phyloP scores from a whole-genome alignment of 2,113 vertebrate genomes.

The Odontophorus gujanensis region DNA sequence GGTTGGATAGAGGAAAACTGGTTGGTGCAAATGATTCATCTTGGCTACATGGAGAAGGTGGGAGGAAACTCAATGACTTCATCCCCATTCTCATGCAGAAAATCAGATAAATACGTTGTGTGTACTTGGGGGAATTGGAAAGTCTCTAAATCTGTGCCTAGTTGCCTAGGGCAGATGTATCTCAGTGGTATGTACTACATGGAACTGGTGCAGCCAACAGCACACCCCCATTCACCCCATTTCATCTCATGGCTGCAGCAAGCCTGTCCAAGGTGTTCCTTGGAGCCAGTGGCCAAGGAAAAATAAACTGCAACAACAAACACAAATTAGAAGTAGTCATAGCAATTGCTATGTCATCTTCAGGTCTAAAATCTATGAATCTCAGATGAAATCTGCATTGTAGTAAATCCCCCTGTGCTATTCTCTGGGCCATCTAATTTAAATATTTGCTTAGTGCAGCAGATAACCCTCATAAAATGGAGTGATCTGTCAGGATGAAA shows the following conservation, averaged over 20 bases:
- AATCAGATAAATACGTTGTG: not conserved
- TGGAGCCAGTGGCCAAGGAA: not conserved
- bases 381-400: not conserved
- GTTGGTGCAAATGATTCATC: not conserved
- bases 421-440: constrained; percentile 49
- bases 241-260: not conserved
- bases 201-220: not conserved
- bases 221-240: not conserved
- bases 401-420: constrained; percentile 29
- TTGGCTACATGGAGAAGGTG: not conserved
- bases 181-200: not conserved
- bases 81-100: not conserved
- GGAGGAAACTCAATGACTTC: not conserved
- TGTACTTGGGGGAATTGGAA: not conserved
- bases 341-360: not conserved
- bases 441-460: constrained; percentile 68
- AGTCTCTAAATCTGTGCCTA: not conserved
- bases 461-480: constrained; percentile 24
- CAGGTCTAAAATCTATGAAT: not conserved
- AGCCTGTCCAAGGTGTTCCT: not conserved
- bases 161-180: not conserved
- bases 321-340: not conserved
- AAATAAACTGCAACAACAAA: constrained; percentile 1
- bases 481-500: constrained; percentile 50
- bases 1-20: not conserved